Conservation (phyloP, 2,797 vertebrate genomes). For the Enteromius radiatus region DNA sequence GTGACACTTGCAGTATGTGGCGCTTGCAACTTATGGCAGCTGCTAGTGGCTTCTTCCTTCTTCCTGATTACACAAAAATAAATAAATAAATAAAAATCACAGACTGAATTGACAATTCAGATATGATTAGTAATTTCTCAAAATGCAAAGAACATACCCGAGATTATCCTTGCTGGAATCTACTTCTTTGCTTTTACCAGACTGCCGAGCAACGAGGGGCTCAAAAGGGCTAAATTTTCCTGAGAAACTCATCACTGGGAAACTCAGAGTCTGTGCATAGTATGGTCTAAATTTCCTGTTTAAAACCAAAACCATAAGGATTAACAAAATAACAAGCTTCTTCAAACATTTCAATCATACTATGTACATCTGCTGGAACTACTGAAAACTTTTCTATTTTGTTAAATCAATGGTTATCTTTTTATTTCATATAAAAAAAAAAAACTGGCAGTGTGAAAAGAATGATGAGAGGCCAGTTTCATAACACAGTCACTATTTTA, state of each 20-base stretch:
- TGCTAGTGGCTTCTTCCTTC: conserved; percentile 56
- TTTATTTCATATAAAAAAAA: too few species aligned
- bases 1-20: conserved; percentile 61
- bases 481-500: background rate
- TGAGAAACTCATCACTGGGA: conserved; percentile 81
- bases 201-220: conserved; percentile 61
- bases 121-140: background rate
- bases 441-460: too few species aligned
- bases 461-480: background rate
- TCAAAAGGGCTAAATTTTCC: conserved; percentile 85
- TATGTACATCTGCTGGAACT: too few species aligned
- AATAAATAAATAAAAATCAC: background rate
- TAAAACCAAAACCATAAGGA: conserved; percentile 46
- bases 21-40: conserved; percentile 61
- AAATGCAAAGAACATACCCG: conserved; percentile 48
- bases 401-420: background rate
- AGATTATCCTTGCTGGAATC: conserved; percentile 70
- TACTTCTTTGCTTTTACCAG: conserved; percentile 60
- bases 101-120: background rate
- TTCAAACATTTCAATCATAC: background rate
- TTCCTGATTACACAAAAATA: conserved; percentile 40
- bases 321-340: background rate
- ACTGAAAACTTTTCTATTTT: background rate
- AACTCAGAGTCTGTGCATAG: conserved; percentile 81
- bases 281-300: conserved; percentile 85